Evolutionary conservation across 2,797 vertebrate genomes (phyloP).

Genomic region (Chrysocyon brachyurus): DNA sequence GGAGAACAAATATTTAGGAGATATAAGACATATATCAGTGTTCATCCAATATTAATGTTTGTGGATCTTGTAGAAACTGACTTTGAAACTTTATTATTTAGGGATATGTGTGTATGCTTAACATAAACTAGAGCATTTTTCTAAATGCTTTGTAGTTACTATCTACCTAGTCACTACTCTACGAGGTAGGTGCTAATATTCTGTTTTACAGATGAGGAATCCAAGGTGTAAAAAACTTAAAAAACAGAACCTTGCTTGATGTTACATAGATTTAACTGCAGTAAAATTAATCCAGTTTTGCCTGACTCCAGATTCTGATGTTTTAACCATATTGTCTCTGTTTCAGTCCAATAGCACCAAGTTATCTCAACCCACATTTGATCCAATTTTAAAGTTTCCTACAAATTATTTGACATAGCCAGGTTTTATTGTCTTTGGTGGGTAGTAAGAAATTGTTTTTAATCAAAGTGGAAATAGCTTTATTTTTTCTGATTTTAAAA

Average conservation of each 20-base stretch:
- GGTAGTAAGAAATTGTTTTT: background rate
- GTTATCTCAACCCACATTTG: background rate
- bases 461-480: background rate
- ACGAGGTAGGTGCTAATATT: background rate
- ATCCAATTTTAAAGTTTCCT: background rate
- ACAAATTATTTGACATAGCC: background rate
- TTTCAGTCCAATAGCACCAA: background rate
- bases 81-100: background rate
- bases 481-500: conserved; percentile 26
- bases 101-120: background rate
- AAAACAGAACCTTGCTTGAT: background rate
- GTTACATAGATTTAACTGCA: background rate
- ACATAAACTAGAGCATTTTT: background rate
- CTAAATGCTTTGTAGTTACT: background rate
- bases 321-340: background rate
- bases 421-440: conserved; percentile 23
- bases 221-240: background rate
- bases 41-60: background rate
- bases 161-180: background rate
- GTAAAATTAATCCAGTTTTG: background rate
- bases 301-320: background rate
- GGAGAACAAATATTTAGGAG: conserved; percentile 46
- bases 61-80: background rate
- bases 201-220: background rate
- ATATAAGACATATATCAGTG: conserved; percentile 11